A percentile compares a stretch with the other conserved stretches of the same genome.
Evolutionary conservation across 2,888 invertebrate species (phyloP).

Genomic region (Fissipunctia ypsillon): DNA sequence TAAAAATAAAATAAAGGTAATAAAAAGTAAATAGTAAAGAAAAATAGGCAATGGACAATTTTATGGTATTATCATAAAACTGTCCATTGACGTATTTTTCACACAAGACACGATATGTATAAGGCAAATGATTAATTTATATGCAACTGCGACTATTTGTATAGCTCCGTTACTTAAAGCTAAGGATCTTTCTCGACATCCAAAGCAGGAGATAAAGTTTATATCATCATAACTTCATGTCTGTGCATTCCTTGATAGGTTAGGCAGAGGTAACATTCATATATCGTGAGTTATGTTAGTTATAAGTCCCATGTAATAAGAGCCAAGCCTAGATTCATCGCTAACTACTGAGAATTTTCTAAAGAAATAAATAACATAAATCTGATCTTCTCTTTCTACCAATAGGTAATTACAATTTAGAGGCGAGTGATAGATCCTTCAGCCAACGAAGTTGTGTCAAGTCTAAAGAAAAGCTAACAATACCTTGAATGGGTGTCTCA

Average conservation of each 20-base stretch:
- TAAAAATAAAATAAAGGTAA: no score
- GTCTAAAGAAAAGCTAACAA: conserved; percentile 14
- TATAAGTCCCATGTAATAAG: not conserved
- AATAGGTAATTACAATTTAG: not conserved
- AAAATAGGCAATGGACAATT: no score
- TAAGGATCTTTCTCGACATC: no score
- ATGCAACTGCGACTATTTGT: no score
- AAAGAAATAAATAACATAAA: not conserved
- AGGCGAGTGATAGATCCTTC: not conserved
- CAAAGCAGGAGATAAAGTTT: not conserved
- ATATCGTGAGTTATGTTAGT: no score
- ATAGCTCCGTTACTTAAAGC: not conserved
- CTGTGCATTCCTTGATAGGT: not conserved
- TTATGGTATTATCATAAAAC: no score
- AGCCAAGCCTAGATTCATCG: not conserved
- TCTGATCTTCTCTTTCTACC: not conserved
- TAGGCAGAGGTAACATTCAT: no score
- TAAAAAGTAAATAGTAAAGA: no score
- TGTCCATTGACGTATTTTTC: not conserved
- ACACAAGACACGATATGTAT: not conserved
- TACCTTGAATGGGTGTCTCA: conserved; percentile 7
- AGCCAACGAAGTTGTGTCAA: conserved; percentile 12
- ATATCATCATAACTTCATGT: not conserved
- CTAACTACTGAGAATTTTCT: not conserved
- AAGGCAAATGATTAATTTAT: no score